Evolutionary conservation across 2,888 invertebrate species (phyloP).

Genomic region (Lampropteryx suffumata): DNA sequence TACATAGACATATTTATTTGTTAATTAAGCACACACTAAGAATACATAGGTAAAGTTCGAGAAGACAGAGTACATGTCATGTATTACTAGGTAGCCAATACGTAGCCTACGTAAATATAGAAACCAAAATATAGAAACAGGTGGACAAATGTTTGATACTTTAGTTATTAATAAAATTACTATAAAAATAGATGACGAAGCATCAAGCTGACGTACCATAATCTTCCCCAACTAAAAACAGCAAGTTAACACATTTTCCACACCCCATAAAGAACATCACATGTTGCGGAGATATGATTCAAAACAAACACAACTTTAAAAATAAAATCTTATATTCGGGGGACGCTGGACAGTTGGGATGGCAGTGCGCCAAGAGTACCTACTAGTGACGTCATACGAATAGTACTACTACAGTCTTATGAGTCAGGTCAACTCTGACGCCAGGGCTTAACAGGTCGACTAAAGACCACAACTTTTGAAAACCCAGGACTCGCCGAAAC

Average conservation of each 20-base stretch:
- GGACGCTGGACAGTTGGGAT: constrained; percentile 65
- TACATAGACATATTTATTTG: too few species aligned
- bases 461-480: too few species aligned
- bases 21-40: too few species aligned
- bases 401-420: too few species aligned
- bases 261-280: constrained; percentile 46
- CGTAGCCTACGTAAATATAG: too few species aligned
- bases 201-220: neutral
- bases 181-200: constrained; percentile 2
- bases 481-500: too few species aligned
- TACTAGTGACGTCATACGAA: constrained; percentile 33
- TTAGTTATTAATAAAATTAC: constrained; percentile 1
- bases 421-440: too few species aligned
- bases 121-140: too few species aligned
- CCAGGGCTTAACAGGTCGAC: too few species aligned
- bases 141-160: neutral
- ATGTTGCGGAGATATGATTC: constrained; percentile 58
- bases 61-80: too few species aligned
- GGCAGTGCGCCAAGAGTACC: constrained; percentile 62
- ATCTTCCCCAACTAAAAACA: constrained; percentile 17
- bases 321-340: constrained; percentile 63
- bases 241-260: constrained; percentile 20
- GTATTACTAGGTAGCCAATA: too few species aligned
- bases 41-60: too few species aligned
- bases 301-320: constrained; percentile 77